Base-by-base conservation (phyloP, 2,888 invertebrate species). In the Ormia ochracea region DNA sequence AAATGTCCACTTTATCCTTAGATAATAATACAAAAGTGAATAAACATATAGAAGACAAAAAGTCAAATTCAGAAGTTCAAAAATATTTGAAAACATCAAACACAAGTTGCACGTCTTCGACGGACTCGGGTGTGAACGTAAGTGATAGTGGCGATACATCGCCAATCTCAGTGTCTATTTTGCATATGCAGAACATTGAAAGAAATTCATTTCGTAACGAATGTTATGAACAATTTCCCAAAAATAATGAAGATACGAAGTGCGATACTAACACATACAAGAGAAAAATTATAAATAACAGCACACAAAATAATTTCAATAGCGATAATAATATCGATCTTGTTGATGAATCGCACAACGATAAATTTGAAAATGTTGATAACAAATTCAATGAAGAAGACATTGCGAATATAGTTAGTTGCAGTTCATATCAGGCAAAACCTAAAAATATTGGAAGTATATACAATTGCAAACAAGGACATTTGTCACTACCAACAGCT, bases 51-150 rank as follows among this genome's bases (percentile, higher is more conserved):
- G 19, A 4, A 12, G 26, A 36, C 10, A 17, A 54, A 9, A 12
- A 45, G 45, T 31, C 17, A 43, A 12, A 36, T 33, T 23, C 45
- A 14, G 17, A 59, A n/a, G 28, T 23, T 12, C 48, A 23, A 19
- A 63, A 54, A 9, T 12, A 33, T 26, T 28, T 38, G 23, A 52
- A 26, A 2, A 41, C 45, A 58, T 36, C 77, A 26, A 69, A 82
- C 12, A 26, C 6, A 1, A 83, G 86, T 82, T 87, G 88, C 79
- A 85, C 87, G 77, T 86, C 86, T 28, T 87, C 88, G 54, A 85
- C 87, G 70, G 89, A 89, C 83, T 89, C 88, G 14, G 89, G 88
- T 36, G 87, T 89, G 36, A 84, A 86, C 73, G 82, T 86, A 33
- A 85, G 85, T 76, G 88, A 89, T 59, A 87, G 84, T 72, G 82